phyloP scores from a whole-genome alignment of 2,113 vertebrate species.

The Poeciliopsis prolifica region DNA sequence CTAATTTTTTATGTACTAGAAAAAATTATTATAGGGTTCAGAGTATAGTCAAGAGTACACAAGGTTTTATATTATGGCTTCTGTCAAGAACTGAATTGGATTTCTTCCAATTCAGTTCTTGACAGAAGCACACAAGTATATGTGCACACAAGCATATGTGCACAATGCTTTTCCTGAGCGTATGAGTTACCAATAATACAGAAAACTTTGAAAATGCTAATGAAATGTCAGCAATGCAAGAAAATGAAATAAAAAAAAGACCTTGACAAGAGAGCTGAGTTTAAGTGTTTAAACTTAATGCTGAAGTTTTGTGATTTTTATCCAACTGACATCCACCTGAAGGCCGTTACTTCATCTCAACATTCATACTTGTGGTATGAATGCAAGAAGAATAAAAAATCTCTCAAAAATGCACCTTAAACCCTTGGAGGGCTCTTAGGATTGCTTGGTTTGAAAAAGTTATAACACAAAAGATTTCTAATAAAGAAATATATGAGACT shows the following conservation, averaged over 20 bases:
- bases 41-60: background rate
- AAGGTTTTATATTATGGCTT: background rate
- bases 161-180: background rate
- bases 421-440: background rate
- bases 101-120: no score
- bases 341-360: background rate
- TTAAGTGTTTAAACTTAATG: background rate
- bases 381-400: background rate
- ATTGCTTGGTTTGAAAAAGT: background rate
- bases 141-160: background rate
- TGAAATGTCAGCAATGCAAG: background rate
- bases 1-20: no score
- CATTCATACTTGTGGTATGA: background rate
- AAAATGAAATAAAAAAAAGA: background rate
- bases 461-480: background rate
- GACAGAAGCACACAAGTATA: no score
- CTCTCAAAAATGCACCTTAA: background rate
- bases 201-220: background rate
- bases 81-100: no score
- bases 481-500: background rate
- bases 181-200: background rate
- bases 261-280: background rate
- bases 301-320: background rate
- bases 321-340: background rate
- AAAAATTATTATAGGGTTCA: no score